phyloP scores from a whole-genome alignment of 35 echinoderm and acorn worm genomes.

The Lytechinus pictus region DNA sequence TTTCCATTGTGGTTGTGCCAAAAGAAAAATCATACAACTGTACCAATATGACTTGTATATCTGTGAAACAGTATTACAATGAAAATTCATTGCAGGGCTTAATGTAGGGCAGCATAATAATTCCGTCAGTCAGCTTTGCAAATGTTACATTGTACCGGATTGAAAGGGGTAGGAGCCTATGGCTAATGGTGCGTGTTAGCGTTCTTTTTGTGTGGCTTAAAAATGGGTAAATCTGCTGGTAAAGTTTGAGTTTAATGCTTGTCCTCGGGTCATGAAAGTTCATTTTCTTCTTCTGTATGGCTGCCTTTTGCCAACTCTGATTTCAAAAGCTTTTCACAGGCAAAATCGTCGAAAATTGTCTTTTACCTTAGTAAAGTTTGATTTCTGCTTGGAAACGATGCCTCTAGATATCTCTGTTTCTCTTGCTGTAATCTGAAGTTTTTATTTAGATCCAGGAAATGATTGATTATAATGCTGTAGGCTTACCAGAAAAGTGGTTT shows the following conservation, averaged over 20 bases:
- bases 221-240: constrained; percentile 23
- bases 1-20: neutral
- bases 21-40: neutral
- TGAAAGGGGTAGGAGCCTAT: constrained; percentile 13
- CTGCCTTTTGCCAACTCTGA: neutral
- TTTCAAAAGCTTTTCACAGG: neutral
- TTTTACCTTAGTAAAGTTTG: neutral
- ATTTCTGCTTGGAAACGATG: neutral
- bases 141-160: neutral
- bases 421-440: neutral
- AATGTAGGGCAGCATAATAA: neutral
- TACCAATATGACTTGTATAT: constrained; percentile 20
- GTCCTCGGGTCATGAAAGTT: constrained; percentile 29
- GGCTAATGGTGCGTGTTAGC: constrained; percentile 38
- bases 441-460: neutral
- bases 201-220: constrained; percentile 27
- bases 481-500: neutral
- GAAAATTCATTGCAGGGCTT: constrained; percentile 6
- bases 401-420: neutral
- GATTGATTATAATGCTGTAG: neutral
- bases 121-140: neutral
- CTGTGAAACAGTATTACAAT: constrained; percentile 4
- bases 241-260: constrained; percentile 36
- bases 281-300: neutral
- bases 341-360: constrained; percentile 2